Evolutionary conservation across 92 coral and sea anemone genomes (phyloP).

Genomic region (Zoanthus sansibaricus): DNA sequence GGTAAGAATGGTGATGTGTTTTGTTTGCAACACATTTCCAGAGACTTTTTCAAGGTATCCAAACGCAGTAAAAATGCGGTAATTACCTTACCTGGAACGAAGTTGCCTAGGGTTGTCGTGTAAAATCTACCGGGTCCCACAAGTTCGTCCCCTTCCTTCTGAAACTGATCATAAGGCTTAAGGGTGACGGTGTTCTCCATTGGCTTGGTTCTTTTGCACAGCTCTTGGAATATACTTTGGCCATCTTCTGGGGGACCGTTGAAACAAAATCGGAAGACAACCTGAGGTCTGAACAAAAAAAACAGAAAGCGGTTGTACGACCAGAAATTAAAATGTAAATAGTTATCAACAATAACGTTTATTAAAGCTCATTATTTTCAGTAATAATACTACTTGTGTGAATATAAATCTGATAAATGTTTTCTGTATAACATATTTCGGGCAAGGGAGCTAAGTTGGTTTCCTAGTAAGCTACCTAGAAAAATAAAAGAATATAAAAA

Average conservation of each 20-base stretch:
- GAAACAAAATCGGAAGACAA: slow-evolving; percentile 68
- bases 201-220: slow-evolving; percentile 68
- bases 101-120: slow-evolving; percentile 65
- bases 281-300: slow-evolving; percentile 61
- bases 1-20: too few relatives aligned
- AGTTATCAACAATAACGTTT: too few relatives aligned
- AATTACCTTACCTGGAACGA: slow-evolving; percentile 62
- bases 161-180: slow-evolving; percentile 74
- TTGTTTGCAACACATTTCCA: too few relatives aligned
- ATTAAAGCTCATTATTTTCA: too few relatives aligned
- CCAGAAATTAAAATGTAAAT: neutral
- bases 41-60: too few relatives aligned
- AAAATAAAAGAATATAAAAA: too few relatives aligned
- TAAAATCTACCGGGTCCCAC: slow-evolving; percentile 70
- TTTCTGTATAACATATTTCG: too few relatives aligned
- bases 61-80: too few relatives aligned
- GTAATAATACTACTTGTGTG: too few relatives aligned
- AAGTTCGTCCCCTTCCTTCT: slow-evolving; percentile 74
- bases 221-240: slow-evolving; percentile 67
- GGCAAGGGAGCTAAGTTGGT: too few relatives aligned
- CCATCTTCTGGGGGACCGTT: slow-evolving; percentile 72
- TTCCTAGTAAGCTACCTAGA: too few relatives aligned
- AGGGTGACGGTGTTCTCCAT: slow-evolving; percentile 62
- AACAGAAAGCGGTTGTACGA: neutral
- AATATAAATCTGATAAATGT: too few relatives aligned